A percentile compares a stretch with the other conserved stretches of the same genome.
Conservation (phyloP, 2,797 vertebrate species). For the Gorsachius magnificus region DNA sequence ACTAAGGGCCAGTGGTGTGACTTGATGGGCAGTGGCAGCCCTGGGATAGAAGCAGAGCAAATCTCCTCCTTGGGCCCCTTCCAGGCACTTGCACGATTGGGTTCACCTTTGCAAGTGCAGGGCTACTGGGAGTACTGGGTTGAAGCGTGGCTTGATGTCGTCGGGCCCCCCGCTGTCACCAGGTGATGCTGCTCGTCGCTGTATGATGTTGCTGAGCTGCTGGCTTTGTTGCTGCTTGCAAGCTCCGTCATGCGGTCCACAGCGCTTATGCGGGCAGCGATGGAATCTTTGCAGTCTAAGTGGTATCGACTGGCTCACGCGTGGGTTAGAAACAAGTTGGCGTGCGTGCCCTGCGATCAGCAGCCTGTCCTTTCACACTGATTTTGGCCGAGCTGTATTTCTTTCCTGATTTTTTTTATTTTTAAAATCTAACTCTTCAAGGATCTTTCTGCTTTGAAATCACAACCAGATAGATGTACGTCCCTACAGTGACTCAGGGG, state of each 20-base stretch:
- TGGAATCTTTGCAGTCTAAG: background rate
- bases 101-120: background rate
- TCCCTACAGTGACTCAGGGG: slow-evolving; percentile 10
- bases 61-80: background rate
- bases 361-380: background rate
- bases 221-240: background rate
- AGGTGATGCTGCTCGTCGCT: background rate
- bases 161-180: background rate
- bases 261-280: fast-evolving
- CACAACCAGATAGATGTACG: background rate
- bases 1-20: background rate
- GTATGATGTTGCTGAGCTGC: background rate
- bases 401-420: background rate
- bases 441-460: background rate
- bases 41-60: background rate
- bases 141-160: background rate
- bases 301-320: fast-evolving
- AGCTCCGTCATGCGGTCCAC: fast-evolving
- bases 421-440: background rate
- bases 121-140: background rate
- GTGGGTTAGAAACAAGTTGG: fast-evolving
- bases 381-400: background rate
- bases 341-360: background rate
- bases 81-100: background rate
- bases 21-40: background rate